phyloP scores from a whole-genome alignment of 1,140 invertebrate species.

The Cotesia glomerata region DNA sequence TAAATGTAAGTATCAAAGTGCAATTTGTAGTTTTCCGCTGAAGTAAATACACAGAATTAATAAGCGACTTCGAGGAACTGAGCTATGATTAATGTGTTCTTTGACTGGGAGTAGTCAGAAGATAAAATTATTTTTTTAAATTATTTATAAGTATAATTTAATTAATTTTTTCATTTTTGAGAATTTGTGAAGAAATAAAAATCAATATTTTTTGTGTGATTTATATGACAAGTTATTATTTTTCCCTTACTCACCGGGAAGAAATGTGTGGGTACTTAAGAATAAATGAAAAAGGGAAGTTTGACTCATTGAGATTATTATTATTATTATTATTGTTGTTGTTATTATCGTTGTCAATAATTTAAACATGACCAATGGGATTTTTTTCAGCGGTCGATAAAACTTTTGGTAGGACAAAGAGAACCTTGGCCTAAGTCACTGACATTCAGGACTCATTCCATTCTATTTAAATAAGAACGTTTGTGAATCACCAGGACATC shows the following conservation, averaged over 20 bases:
- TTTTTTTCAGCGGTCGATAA: background rate
- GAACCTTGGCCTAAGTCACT: constrained; percentile 42
- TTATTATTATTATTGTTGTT: background rate
- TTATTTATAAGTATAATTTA: constrained; percentile 11
- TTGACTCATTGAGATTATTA: no score
- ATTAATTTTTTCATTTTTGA: background rate
- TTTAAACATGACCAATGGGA: background rate
- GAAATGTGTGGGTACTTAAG: background rate
- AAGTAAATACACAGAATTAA: no score
- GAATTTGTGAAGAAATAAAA: background rate
- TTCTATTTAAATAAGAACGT: constrained; percentile 47
- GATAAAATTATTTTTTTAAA: no score
- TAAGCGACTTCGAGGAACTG: no score
- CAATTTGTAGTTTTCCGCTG: no score
- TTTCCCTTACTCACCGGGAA: no score
- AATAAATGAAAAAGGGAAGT: background rate
- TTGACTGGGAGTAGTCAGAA: no score
- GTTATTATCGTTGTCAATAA: background rate
- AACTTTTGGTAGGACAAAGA: constrained; percentile 34
- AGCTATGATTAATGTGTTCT: no score
- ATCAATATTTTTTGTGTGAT: background rate
- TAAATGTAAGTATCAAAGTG: no score
- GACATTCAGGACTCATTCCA: constrained; percentile 44
- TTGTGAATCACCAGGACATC: constrained; percentile 21
- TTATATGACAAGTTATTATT: no score